phyloP scores from a whole-genome alignment of 2,113 vertebrate genomes.

The Oenanthe oenanthe region DNA sequence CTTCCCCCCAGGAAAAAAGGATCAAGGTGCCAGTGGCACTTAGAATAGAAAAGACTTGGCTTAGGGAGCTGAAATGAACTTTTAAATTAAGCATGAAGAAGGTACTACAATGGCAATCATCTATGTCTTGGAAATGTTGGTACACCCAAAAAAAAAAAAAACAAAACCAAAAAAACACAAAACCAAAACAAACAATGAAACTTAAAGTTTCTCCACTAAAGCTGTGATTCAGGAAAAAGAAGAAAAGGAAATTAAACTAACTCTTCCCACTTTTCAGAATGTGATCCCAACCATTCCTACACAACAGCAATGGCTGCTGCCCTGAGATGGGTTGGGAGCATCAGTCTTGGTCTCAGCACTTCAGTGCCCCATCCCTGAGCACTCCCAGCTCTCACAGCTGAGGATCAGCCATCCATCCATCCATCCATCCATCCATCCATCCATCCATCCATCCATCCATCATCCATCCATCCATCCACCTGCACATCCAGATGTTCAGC shows the following conservation, averaged over 20 bases:
- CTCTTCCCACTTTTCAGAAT: neutral
- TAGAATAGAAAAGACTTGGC: neutral
- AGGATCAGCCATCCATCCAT: neutral
- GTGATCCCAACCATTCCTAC: neutral
- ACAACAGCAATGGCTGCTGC: neutral
- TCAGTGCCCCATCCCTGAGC: too few relatives aligned
- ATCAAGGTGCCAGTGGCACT: neutral
- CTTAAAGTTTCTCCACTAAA: neutral
- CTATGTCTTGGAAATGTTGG: accelerated
- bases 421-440: too few relatives aligned
- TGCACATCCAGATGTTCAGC: constrained; percentile 15
- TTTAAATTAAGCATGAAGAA: neutral
- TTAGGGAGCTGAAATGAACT: neutral
- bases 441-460: too few relatives aligned
- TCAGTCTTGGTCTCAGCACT: accelerated
- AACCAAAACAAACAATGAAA: neutral
- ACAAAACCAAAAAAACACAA: too few relatives aligned
- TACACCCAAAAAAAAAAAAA: too few relatives aligned
- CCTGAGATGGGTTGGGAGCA: neutral
- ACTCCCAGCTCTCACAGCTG: neutral
- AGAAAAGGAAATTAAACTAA: neutral
- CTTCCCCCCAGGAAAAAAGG: neutral
- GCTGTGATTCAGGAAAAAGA: neutral
- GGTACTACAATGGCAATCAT: too few relatives aligned
- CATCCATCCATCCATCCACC: too few relatives aligned